Evolutionary conservation across 2,113 vertebrate species (phyloP).

Genomic region (Callaeas wilsoni): DNA sequence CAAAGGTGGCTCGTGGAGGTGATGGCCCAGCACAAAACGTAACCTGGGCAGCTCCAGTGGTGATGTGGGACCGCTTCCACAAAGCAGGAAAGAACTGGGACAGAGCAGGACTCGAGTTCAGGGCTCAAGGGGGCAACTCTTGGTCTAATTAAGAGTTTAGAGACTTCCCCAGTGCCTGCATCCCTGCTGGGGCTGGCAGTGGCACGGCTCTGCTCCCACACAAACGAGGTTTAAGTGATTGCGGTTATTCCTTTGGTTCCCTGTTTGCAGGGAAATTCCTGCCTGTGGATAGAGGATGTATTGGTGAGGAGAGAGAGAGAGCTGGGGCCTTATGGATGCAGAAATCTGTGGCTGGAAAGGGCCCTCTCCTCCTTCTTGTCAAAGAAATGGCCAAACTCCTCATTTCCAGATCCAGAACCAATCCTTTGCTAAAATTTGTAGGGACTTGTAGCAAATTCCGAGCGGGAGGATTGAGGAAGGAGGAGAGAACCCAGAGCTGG

Average conservation of each 20-base stretch:
- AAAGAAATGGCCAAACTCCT: neutral
- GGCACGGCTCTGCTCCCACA: neutral
- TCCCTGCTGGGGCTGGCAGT: neutral
- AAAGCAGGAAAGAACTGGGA: neutral
- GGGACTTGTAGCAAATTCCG: neutral
- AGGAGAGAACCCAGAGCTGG: neutral
- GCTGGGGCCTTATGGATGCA: neutral
- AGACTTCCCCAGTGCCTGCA: neutral
- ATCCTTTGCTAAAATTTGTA: neutral
- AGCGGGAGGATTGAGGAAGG: neutral
- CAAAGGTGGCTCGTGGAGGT: fast-evolving
- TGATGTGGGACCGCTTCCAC: fast-evolving
- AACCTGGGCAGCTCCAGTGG: neutral
- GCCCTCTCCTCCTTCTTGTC: neutral
- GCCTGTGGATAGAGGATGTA: fast-evolving
- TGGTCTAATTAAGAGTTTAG: neutral
- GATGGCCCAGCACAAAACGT: neutral
- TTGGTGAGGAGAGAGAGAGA: neutral
- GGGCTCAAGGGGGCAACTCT: neutral
- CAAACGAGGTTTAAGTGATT: fast-evolving
- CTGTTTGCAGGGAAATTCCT: neutral
- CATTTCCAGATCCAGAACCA: neutral
- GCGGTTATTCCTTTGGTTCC: neutral
- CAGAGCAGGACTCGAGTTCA: neutral
- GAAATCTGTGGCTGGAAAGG: neutral